A percentile compares a stretch with the other conserved stretches of the same genome.
phyloP scores from a whole-genome alignment of 2,797 vertebrate species.

The Rhodeus uyekii region DNA sequence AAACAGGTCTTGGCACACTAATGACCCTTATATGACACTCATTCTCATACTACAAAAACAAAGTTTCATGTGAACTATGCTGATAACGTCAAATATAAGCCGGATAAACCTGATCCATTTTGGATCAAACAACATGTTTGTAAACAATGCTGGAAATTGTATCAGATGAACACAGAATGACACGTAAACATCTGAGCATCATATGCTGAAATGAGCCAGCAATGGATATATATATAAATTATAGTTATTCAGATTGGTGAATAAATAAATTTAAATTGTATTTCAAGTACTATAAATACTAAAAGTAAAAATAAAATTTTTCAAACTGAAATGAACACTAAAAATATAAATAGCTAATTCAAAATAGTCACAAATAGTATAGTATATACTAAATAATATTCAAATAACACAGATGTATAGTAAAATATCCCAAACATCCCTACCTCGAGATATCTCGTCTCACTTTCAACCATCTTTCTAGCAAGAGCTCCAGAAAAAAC shows the following conservation, averaged over 20 bases:
- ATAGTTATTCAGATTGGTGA: too few relatives aligned
- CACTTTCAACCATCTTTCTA: neutral
- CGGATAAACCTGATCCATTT: neutral
- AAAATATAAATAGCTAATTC: too few relatives aligned
- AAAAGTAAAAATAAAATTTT: too few relatives aligned
- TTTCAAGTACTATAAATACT: too few relatives aligned
- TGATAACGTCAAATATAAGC: constrained; percentile 25
- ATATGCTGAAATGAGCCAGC: neutral
- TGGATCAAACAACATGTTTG: constrained; percentile 12
- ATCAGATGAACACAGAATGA: neutral
- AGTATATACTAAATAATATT: too few relatives aligned
- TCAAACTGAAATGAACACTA: too few relatives aligned
- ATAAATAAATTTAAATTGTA: too few relatives aligned
- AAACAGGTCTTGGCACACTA: constrained; percentile 44
- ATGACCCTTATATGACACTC: constrained; percentile 8
- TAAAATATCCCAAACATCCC: too few relatives aligned
- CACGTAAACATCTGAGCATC: neutral
- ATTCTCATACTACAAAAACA: constrained; percentile 1
- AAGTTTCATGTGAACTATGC: constrained; percentile 7
- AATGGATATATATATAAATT: too few relatives aligned
- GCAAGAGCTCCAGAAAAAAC: constrained; percentile 44
- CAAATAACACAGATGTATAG: too few relatives aligned
- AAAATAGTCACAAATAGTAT: too few relatives aligned
- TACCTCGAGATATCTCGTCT: neutral
- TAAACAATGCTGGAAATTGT: neutral